Conservation (phyloP, 2,888 invertebrate species). For the Lepidonotus clava region DNA sequence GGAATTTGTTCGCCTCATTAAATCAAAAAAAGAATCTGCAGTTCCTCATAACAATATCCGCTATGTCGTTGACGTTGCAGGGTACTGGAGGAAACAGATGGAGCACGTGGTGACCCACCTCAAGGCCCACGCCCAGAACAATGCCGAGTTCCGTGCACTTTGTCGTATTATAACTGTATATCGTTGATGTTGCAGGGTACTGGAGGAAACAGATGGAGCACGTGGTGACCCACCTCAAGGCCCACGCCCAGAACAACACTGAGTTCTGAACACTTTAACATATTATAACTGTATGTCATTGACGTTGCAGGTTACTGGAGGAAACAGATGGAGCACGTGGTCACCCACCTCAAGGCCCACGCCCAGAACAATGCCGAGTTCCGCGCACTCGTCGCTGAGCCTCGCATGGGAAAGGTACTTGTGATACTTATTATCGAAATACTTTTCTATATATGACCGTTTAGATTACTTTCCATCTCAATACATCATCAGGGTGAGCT, state of each 20-base stretch:
- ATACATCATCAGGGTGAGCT: too few relatives aligned
- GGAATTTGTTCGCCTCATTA: too few relatives aligned
- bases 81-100: constrained; percentile 81
- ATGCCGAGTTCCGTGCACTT: constrained; percentile 80
- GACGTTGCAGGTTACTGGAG: constrained; percentile 81
- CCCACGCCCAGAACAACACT: constrained; percentile 79
- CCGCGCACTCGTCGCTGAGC: constrained; percentile 80
- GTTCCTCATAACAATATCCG: too few relatives aligned
- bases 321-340: constrained; percentile 80
- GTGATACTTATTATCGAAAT: too few relatives aligned
- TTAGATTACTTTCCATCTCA: too few relatives aligned
- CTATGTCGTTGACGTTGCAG: too few relatives aligned
- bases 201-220: constrained; percentile 81
- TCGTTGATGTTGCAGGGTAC: constrained; percentile 79
- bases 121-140: constrained; percentile 79
- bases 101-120: constrained; percentile 80
- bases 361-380: constrained; percentile 80
- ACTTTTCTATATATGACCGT: too few relatives aligned
- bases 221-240: constrained; percentile 79
- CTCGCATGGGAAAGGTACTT: constrained; percentile 81
- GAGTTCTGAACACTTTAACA: constrained; percentile 80
- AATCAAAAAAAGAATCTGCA: too few relatives aligned
- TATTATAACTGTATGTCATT: too few relatives aligned
- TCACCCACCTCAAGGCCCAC: constrained; percentile 79
- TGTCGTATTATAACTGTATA: too few relatives aligned